These are phyloP conservation scores for Ivindomyrus marchei DNA, from an alignment of 2,113 vertebrate genomes.

Conservation along the genomic window DNA sequence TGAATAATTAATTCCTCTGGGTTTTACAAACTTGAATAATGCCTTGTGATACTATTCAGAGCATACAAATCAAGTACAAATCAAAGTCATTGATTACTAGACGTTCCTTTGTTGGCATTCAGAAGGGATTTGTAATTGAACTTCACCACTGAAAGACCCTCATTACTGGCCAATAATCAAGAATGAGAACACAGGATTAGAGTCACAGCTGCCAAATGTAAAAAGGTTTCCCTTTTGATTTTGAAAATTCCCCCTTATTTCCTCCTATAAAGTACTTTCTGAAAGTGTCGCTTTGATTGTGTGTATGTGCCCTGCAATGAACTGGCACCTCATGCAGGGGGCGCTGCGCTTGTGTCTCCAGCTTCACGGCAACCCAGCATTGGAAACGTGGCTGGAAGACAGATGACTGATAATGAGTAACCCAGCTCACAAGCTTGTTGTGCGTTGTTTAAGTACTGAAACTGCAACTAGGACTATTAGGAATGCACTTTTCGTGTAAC, in stretches of 20 bases:
- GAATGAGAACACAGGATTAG: neutral
- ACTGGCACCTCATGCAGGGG: neutral
- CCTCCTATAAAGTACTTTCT: neutral
- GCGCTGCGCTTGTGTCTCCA: neutral
- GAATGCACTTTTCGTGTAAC: neutral
- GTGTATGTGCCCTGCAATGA: neutral
- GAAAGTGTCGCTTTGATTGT: neutral
- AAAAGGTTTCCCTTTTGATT: neutral
- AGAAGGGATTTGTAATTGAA: neutral
- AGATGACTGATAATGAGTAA: neutral
- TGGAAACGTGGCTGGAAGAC: neutral
- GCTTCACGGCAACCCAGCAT: neutral
- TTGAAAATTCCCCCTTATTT: neutral
- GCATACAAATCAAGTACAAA: neutral
- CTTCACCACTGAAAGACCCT: neutral
- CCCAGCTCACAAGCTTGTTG: neutral
- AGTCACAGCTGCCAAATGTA: neutral
- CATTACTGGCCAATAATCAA: neutral
- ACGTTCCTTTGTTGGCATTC: neutral
- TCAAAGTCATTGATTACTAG: neutral
- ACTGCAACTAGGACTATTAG: neutral
- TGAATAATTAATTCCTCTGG: neutral
- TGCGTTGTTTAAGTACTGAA: neutral
- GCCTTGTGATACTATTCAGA: neutral
- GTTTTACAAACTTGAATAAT: slow-evolving; percentile 2